Evolutionary conservation across 2,113 vertebrate genomes (phyloP), one percentile per base, ranked within the genome.

Genomic region (Paradisaea rubra): DNA sequence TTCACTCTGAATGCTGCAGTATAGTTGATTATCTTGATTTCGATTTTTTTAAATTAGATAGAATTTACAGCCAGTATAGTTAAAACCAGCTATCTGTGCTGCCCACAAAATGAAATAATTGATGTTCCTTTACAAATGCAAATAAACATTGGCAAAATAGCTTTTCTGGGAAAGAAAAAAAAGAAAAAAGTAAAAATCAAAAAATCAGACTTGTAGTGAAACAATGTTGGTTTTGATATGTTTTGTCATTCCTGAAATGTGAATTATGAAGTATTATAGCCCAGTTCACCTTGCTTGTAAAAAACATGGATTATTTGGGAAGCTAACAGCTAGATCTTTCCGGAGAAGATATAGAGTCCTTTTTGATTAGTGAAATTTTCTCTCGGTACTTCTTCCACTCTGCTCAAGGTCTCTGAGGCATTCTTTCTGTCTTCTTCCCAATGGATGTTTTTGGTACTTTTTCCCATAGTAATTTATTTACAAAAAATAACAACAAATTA

Each of bases 71-170:
- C 89, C 22, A 68, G 31, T 56, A 42, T 81, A 66, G 79, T 87
- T 86, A 66, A 93, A 73, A 84, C 28, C 74, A 94, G 57, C 53
- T 89, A 72, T 47, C 88, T 97, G 68, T 93, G 82, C 66, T 91
- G 63, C 78, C 60, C 63, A 82, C 80, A 93, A 71, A 74, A 86
- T 89, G 22, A 73, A 91, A 72, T 81, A 95, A 82, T 85, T 76
- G 54, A 50, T 94, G 31, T 82, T 95, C 68, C 78, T 79, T 95
- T 91, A 83, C n/a, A 96, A 42, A 85, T 96, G 82, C 69, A 95
- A 42, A 63, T 23, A 66, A 42, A 10, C 24, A n/a, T 54, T 59
- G 50, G 18, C 30, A 68, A 68, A 86, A 68, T 47, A 25, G 19
- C 15, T 56, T 44, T 15, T 5, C n/a, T 1, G 4, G 11, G 7